Base-by-base conservation (phyloP, 2,888 invertebrate genomes). In the Hofmannophila pseudospretella region DNA sequence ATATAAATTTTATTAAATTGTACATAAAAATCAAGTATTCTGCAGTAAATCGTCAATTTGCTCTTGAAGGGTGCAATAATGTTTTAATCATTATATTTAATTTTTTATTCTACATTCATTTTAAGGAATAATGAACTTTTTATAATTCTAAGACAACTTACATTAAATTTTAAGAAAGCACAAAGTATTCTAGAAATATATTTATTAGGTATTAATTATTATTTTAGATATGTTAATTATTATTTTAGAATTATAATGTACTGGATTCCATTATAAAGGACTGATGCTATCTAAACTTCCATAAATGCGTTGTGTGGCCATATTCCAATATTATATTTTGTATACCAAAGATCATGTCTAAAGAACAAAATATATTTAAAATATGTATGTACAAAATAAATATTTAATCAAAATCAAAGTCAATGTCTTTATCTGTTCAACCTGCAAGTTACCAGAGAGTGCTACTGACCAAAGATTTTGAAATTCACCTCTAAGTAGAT, bases 311-410 rank as follows among this genome's bases (percentile, higher is more conserved):
- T 64, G 47, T 66, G 71, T 69, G 74, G 77, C 77, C 78, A 77
- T 78, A 74, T 66, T 74, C 66, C 72, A 70, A 67, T 74, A 69
- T 67, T 72, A 73, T 78, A 76, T 77, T 78, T 76, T 78, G 70
- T 76, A 76, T 75, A 77, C 80, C 80, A 79, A 80, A 80, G 80
- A 80, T 67, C 64, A 67, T 63, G 58, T 76, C 68, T 75, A 76
- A 70, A 74, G 77, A 79, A 76, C 73, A 74, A 74, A 62, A 60
- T 71, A 72, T 76, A 75, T 73, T 70, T 67, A 47, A 52, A 68
- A 63, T 55, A 47, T 66, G 56, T 62, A 65, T 59, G 60, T 63
- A 67, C 64, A 72, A 72, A 73, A 71, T 71, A 75, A 66, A 58
- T 51, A 58, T 58, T 59, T 58, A 64, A 62, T 43, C 51, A 41